A percentile compares a stretch with the other conserved stretches of the same genome.
phyloP scores from a whole-genome alignment of 2,888 invertebrate genomes.

The Horisme vitalbata region DNA sequence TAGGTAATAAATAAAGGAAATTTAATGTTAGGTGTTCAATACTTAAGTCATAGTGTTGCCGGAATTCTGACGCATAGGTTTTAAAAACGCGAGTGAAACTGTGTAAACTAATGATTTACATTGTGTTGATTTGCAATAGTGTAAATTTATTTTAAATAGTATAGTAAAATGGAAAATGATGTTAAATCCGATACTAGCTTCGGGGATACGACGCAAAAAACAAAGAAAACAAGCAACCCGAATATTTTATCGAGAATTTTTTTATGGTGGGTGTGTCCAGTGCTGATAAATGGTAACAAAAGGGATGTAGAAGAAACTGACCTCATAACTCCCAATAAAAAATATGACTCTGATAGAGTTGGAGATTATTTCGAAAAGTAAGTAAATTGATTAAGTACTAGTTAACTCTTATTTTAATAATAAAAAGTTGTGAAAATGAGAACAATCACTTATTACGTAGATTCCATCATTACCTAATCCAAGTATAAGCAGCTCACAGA shows the following conservation, averaged over 20 bases:
- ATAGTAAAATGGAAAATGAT: slow-evolving; percentile 36
- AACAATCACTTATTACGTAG: no score
- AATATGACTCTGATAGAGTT: slow-evolving; percentile 83
- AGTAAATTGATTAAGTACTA: slow-evolving; percentile 16
- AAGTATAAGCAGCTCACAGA: no score
- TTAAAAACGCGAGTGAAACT: neutral
- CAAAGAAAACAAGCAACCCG: slow-evolving; percentile 49
- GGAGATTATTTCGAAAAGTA: slow-evolving; percentile 84
- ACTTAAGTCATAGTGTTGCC: slow-evolving; percentile 16
- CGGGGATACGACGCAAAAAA: slow-evolving; percentile 25
- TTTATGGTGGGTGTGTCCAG: slow-evolving; percentile 76
- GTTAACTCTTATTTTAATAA: no score
- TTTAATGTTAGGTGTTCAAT: slow-evolving; percentile 20
- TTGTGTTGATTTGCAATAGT: neutral
- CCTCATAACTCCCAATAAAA: slow-evolving; percentile 82
- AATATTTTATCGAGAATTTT: slow-evolving; percentile 66
- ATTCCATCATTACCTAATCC: no score
- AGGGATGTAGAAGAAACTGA: slow-evolving; percentile 85
- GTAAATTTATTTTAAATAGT: neutral
- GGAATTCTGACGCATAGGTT: slow-evolving; percentile 2
- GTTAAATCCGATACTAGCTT: slow-evolving; percentile 28
- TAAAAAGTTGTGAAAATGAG: no score
- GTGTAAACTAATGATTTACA: neutral
- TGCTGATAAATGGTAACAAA: slow-evolving; percentile 78
- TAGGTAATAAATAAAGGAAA: slow-evolving; percentile 19